phyloP scores from a whole-genome alignment of 1,140 invertebrate species.

The Leptinotarsa undecemlineata region DNA sequence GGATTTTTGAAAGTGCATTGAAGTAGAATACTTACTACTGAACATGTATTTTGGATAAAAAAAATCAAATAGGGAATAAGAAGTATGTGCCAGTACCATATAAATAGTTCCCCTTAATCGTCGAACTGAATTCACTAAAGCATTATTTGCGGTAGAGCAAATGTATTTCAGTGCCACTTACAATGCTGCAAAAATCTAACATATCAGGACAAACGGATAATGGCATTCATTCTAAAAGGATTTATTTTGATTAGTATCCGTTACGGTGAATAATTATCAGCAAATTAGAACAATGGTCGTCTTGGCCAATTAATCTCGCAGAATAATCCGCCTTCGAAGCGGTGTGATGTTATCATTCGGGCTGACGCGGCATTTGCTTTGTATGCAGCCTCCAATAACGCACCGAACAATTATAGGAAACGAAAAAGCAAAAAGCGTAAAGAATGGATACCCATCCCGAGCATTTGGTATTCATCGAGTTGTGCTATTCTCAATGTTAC shows the following conservation, averaged over 20 bases:
- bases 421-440: slow-evolving; percentile 12
- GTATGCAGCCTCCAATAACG: not conserved
- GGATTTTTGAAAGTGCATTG: too few relatives aligned
- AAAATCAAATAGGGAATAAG: too few relatives aligned
- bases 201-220: too few relatives aligned
- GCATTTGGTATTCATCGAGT: slow-evolving; percentile 25
- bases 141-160: too few relatives aligned
- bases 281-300: slow-evolving; percentile 19
- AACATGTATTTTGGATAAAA: too few relatives aligned
- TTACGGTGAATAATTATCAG: not conserved
- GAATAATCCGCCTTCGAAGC: slow-evolving; percentile 7
- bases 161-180: too few relatives aligned
- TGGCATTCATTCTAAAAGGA: not conserved
- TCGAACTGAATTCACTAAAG: too few relatives aligned
- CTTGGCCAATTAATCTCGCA: slow-evolving; percentile 15
- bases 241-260: not conserved
- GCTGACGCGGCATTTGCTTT: slow-evolving; percentile 11
- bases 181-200: too few relatives aligned
- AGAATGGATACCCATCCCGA: not conserved
- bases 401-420: slow-evolving; percentile 8
- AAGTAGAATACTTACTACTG: too few relatives aligned
- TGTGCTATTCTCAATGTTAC: slow-evolving; percentile 10
- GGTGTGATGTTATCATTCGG: not conserved
- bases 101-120: too few relatives aligned
- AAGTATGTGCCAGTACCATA: too few relatives aligned